Conservation (phyloP, 1,140 invertebrate genomes). For the Drosophila burlai region DNA sequence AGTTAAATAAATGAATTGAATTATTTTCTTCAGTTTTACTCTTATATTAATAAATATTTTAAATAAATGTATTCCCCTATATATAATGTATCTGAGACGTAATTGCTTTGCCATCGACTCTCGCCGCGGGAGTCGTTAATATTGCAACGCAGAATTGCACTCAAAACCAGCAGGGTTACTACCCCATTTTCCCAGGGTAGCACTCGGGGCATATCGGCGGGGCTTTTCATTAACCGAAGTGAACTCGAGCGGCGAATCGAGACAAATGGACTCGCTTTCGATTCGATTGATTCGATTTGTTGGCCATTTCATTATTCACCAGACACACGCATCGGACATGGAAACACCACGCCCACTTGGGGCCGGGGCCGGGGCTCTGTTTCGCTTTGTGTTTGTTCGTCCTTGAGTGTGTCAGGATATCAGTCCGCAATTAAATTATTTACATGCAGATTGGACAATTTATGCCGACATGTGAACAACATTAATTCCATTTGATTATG, state of each 20-base stretch:
- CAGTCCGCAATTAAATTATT: constrained; percentile 32
- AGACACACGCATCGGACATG: constrained; percentile 6
- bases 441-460: constrained; percentile 7
- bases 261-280: constrained; percentile 6
- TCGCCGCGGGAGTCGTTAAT: constrained; percentile 37
- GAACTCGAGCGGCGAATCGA: constrained; percentile 6
- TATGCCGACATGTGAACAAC: constrained; percentile 4
- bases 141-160: constrained; percentile 32
- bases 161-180: constrained; percentile 10
- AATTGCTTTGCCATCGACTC: constrained; percentile 15
- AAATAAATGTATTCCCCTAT: constrained; percentile 2
- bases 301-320: constrained; percentile 26
- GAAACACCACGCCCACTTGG: not conserved
- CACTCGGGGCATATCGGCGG: constrained; percentile 5
- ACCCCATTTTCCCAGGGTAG: constrained; percentile 10
- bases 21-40: not conserved
- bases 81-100: not conserved
- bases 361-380: not conserved
- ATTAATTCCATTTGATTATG: constrained; percentile 5
- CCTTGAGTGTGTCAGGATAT: constrained; percentile 4
- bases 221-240: constrained; percentile 29
- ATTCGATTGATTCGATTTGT: constrained; percentile 16
- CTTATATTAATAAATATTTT: not conserved
- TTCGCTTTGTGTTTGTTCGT: not conserved
- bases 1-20: not conserved